Evolutionary conservation across 2,888 invertebrate genomes (phyloP), one percentile per base, ranked within the genome.

Genomic region (Cephus sareptanus): DNA sequence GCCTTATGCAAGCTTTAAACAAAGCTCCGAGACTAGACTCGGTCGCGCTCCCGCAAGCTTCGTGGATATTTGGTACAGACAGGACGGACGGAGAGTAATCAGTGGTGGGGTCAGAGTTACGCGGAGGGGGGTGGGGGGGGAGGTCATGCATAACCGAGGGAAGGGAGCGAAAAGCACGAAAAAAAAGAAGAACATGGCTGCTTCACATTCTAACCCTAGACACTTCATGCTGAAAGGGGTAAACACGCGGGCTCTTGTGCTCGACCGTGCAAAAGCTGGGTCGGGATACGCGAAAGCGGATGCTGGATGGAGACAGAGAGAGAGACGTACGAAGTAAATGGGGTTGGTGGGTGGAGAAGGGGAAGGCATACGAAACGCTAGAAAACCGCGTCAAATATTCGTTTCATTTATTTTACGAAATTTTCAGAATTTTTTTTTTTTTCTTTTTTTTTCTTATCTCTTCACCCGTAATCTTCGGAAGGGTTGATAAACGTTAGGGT

Each of bases 181-280:
- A 74, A 35, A 74, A 34, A 73, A 77, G 78, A 77, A 76, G 76
- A 76, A 73, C 31, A 33, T 69, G 73, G 77, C 73, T 70, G 79
- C 81, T 85, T 82, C 80, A 81, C 83, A 85, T 87, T 87, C 85
- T 76, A 78, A 81, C 78, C 74, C 81, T 80, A 76, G 76, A 79
- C 83, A 82, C 87, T 83, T 80, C 80, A 81, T 82, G 85, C 78
- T 87, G 87, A 87, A 87, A 87, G 82, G 85, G 87, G 84, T 87
- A 86, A 87, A 87, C 85, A 85, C 83, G 80, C 81, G 79, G 15
- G 31, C 83, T 75, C 83, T 86, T 80, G 37, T 73, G 77, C 73
- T 69, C 70, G 34, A 70, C 31, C 35, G 75, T 77, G 78, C 74
- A 71, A 79, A 79, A 76, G 76, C 74, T 33, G 30, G 4, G 23